Conservation (phyloP, 2,888 invertebrate genomes). For the Zaprionus bogoriensis region DNA sequence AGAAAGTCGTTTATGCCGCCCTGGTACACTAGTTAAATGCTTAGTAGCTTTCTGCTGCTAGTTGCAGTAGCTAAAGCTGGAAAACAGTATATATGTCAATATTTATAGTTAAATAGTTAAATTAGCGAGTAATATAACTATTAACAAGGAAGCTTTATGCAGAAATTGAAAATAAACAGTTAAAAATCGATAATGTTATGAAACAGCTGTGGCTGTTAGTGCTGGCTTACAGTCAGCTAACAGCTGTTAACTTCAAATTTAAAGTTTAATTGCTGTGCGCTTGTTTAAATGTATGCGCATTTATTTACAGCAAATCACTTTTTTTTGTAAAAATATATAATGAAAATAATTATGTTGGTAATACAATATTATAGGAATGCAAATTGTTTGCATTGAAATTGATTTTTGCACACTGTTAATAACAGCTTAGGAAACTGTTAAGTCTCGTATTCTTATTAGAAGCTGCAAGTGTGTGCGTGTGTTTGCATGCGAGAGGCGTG, state of each 20-base stretch:
- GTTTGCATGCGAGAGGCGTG: not conserved
- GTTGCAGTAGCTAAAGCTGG: too few relatives aligned
- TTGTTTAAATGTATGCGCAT: not conserved
- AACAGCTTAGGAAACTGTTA: slow-evolving; percentile 4
- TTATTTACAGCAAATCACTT: not conserved
- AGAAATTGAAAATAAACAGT: not conserved
- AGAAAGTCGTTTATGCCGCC: not conserved
- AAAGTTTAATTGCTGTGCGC: not conserved
- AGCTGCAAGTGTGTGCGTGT: not conserved
- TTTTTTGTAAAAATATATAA: too few relatives aligned
- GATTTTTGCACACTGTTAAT: slow-evolving; percentile 1
- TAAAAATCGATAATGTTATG: slow-evolving; percentile 3
- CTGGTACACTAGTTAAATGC: not conserved
- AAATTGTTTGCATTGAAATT: not conserved
- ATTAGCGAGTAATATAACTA: not conserved
- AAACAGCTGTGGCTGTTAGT: not conserved
- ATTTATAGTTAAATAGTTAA: not conserved
- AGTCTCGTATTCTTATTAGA: not conserved
- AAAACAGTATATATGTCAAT: too few relatives aligned
- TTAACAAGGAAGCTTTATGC: not conserved
- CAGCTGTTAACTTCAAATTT: not conserved
- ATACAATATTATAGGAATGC: not conserved
- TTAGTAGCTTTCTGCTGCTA: too few relatives aligned
- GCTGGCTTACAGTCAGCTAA: not conserved
- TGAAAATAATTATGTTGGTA: too few relatives aligned